A percentile compares a stretch with the other conserved stretches of the same genome.
These are phyloP conservation scores for Lysandra coridon DNA, from an alignment of 2,888 invertebrate species.

Conservation along the genomic window DNA sequence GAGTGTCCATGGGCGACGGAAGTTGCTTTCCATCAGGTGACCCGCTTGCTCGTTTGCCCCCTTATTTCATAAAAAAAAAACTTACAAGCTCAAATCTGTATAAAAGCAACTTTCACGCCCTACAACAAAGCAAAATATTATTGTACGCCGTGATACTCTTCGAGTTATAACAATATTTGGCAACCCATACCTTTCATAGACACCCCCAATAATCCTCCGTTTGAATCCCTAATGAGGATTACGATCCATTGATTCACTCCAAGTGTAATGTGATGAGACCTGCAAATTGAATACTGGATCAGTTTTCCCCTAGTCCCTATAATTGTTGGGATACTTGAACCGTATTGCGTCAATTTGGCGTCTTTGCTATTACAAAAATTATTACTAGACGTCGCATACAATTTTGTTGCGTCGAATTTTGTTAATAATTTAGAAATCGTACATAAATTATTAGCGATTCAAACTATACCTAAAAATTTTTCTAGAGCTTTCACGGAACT, in stretches of 20 bases:
- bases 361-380: background rate
- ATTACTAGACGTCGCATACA: background rate
- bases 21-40: no score
- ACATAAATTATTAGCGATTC: no score
- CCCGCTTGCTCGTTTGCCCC: no score
- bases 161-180: background rate
- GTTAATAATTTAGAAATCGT: no score
- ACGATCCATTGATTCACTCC: constrained; percentile 45
- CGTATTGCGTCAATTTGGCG: background rate
- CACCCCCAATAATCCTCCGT: constrained; percentile 37
- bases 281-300: constrained; percentile 30
- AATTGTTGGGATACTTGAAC: constrained; percentile 6
- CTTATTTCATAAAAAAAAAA: no score
- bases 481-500: no score
- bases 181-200: background rate
- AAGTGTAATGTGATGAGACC: constrained; percentile 42
- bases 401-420: no score
- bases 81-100: background rate
- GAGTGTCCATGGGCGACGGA: no score
- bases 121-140: no score
- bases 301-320: background rate
- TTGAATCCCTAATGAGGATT: constrained; percentile 44
- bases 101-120: background rate
- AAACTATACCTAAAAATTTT: no score
- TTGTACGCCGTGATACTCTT: background rate